These are phyloP conservation scores for Anser cygnoides DNA, from an alignment of 2,113 vertebrate genomes.

Conservation along the genomic window DNA sequence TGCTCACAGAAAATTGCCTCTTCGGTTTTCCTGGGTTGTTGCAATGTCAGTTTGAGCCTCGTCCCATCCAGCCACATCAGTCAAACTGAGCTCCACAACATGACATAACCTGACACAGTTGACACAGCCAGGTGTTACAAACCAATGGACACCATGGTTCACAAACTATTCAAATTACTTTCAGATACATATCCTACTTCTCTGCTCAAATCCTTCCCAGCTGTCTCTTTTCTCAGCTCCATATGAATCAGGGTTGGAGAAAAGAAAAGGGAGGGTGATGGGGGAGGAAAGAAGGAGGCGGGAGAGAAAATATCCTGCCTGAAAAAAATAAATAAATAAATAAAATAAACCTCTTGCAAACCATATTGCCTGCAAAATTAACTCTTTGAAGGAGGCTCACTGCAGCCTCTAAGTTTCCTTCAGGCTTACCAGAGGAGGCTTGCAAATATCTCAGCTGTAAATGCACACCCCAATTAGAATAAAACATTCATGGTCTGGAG, in stretches of 20 bases:
- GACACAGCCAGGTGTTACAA: conserved; percentile 60
- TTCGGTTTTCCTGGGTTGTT: conserved; percentile 17
- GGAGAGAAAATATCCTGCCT: neutral
- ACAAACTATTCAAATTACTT: conserved; percentile 68
- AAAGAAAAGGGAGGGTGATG: neutral
- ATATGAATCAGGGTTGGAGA: neutral
- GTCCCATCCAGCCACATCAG: conserved; percentile 39
- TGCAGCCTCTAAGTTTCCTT: fast-evolving
- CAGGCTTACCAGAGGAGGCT: neutral
- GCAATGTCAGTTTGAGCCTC: conserved; percentile 14
- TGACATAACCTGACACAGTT: conserved; percentile 52
- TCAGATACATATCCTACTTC: conserved; percentile 41
- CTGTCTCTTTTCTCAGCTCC: conserved; percentile 45
- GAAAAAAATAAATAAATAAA: neutral
- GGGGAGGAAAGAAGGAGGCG: neutral
- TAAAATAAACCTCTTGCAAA: neutral
- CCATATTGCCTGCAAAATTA: neutral
- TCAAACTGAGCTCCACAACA: conserved; percentile 56
- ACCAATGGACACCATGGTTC: conserved; percentile 58
- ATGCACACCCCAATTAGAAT: neutral
- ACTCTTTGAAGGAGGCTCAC: neutral
- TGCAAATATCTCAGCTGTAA: neutral
- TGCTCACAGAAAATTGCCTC: conserved; percentile 7
- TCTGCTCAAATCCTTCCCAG: conserved; percentile 22
- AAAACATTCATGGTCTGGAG: neutral